Evolutionary conservation across 2,888 invertebrate genomes (phyloP).

Genomic region (Ypsolopha scabrella): DNA sequence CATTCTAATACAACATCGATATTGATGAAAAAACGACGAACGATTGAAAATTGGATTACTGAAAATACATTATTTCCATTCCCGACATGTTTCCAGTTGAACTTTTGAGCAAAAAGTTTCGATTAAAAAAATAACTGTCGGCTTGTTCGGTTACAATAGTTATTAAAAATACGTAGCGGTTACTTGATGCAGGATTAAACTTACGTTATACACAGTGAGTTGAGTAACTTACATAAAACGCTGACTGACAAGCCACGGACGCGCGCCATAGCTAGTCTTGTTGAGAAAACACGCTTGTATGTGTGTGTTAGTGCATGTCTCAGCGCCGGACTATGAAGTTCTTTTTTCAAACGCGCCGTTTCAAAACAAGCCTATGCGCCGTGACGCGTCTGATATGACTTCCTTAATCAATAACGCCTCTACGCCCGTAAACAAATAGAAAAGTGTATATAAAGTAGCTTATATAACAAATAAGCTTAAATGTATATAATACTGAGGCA

Average conservation of each 20-base stretch:
- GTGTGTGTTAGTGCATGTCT: not conserved
- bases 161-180: conserved; percentile 57
- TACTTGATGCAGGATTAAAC: conserved; percentile 54
- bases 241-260: conserved; percentile 59
- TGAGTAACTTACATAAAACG: conserved; percentile 39
- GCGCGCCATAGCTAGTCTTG: conserved; percentile 13
- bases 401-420: conserved; percentile 55
- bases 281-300: not conserved
- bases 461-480: conserved; percentile 70
- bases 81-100: conserved; percentile 44
- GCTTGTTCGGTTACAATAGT: conserved; percentile 36
- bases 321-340: not conserved
- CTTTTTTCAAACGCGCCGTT: not conserved
- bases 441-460: conserved; percentile 69
- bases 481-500: conserved; percentile 71
- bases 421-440: conserved; percentile 62
- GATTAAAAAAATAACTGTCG: conserved; percentile 60
- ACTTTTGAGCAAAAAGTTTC: conserved; percentile 62
- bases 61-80: conserved; percentile 22
- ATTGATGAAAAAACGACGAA: conserved; percentile 27
- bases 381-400: conserved; percentile 65
- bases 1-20: conserved; percentile 47
- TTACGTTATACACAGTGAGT: conserved; percentile 63
- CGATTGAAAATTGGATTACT: conserved; percentile 24
- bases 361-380: conserved; percentile 20